Evolutionary conservation across 1,140 invertebrate genomes (phyloP).

Genomic region (Musca vetustissima): DNA sequence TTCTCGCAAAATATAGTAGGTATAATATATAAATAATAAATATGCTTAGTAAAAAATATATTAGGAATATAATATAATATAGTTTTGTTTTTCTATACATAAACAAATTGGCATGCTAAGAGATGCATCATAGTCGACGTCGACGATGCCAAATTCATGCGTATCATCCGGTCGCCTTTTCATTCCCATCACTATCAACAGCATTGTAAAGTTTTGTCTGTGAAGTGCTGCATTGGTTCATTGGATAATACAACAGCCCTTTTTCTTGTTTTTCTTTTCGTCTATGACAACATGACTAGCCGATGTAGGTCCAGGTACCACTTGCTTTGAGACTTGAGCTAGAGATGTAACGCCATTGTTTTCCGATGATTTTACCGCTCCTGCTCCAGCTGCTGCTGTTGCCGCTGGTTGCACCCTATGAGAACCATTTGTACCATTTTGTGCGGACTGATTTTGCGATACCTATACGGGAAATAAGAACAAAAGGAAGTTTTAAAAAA

Average conservation of each 20-base stretch:
- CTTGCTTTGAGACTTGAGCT: conserved; percentile 54
- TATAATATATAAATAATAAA: conserved; percentile 19
- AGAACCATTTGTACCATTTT: conserved; percentile 54
- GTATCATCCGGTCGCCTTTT: not conserved
- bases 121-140: not conserved
- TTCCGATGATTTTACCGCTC: conserved; percentile 29
- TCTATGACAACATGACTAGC: conserved; percentile 56
- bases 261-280: conserved; percentile 54
- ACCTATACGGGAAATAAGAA: conserved; percentile 32
- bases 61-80: conserved; percentile 10
- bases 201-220: conserved; percentile 1
- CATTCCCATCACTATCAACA: conserved; percentile 4
- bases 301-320: conserved; percentile 54
- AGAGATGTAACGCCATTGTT: conserved; percentile 47
- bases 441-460: conserved; percentile 52
- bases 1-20: conserved; percentile 7
- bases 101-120: conserved; percentile 20
- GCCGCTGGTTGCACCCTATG: conserved; percentile 9
- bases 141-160: conserved; percentile 4
- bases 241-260: conserved; percentile 55
- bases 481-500: too few species aligned
- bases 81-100: conserved; percentile 17
- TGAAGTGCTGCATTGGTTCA: conserved; percentile 27
- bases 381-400: conserved; percentile 24
- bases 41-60: conserved; percentile 23